A percentile compares a stretch with the other conserved stretches of the same genome.
Conservation (phyloP, 2,113 vertebrate genomes). For the Dasyornis broadbenti region DNA sequence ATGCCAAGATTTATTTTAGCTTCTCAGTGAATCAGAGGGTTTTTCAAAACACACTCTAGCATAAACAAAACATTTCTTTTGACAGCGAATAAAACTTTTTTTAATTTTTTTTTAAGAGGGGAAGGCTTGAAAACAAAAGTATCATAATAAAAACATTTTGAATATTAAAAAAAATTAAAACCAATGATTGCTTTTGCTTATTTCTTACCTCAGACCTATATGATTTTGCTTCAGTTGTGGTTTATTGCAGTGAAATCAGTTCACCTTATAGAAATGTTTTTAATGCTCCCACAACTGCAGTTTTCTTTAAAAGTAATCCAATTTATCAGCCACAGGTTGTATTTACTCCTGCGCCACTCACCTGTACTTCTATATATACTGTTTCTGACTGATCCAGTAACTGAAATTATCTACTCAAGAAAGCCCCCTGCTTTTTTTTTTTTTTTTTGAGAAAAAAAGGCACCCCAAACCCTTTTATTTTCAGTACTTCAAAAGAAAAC, state of each 20-base stretch:
- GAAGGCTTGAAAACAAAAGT: not conserved
- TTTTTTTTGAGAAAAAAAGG: accelerated
- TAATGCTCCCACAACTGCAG: not conserved
- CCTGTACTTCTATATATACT: not conserved
- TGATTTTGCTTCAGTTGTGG: not conserved
- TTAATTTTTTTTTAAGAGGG: not conserved
- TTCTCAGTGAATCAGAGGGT: not conserved
- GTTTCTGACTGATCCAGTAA: not conserved
- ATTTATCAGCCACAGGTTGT: not conserved
- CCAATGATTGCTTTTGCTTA: not conserved
- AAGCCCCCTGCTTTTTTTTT: accelerated
- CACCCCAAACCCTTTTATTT: not conserved
- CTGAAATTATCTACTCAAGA: not conserved
- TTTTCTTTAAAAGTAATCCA: not conserved
- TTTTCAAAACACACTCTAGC: not conserved
- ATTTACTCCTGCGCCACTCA: not conserved
- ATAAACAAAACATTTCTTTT: not conserved
- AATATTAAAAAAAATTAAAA: not conserved
- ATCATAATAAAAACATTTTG: not conserved
- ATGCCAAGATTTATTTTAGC: not conserved
- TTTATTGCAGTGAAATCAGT: not conserved
- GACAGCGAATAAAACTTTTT: not conserved
- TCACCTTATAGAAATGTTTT: not conserved
- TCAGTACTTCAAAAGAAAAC: not conserved
- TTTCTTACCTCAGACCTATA: not conserved